phyloP scores from a whole-genome alignment of 2,113 vertebrate species.

The Bos javanicus region DNA sequence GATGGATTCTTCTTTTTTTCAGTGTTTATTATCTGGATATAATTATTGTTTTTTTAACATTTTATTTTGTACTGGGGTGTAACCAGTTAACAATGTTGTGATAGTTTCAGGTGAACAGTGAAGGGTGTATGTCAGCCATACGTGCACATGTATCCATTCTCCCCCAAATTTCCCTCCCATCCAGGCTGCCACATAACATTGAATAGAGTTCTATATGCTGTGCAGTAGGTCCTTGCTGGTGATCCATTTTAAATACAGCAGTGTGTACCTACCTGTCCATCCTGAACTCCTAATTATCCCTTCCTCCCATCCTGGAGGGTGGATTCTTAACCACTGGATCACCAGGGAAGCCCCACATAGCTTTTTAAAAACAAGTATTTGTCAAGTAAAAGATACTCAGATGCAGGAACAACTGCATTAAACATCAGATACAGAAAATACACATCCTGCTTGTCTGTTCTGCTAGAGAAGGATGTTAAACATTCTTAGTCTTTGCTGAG shows the following conservation, averaged over 20 bases:
- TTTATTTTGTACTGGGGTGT: background rate
- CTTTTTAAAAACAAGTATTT: background rate
- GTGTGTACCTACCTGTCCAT: background rate
- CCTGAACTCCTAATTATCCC: background rate
- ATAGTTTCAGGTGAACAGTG: background rate
- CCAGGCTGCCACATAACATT: background rate
- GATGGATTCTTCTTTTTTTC: background rate
- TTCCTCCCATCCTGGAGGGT: background rate
- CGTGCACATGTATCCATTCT: background rate
- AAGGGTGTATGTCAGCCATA: background rate
- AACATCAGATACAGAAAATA: background rate
- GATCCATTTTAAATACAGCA: background rate
- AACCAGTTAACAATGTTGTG: background rate
- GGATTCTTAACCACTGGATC: background rate
- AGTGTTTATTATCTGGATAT: background rate
- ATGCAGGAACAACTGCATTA: rapidly evolving
- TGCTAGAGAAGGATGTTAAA: background rate
- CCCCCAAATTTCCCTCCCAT: background rate
- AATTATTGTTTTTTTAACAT: background rate
- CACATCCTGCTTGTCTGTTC: rapidly evolving
- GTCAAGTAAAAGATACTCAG: background rate
- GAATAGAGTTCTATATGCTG: background rate
- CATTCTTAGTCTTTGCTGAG: background rate
- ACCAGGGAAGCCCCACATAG: background rate
- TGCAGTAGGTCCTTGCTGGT: background rate